These are phyloP conservation scores for Heteractis magnifica DNA, from an alignment of 92 coral and sea anemone species.

Conservation along the genomic window DNA sequence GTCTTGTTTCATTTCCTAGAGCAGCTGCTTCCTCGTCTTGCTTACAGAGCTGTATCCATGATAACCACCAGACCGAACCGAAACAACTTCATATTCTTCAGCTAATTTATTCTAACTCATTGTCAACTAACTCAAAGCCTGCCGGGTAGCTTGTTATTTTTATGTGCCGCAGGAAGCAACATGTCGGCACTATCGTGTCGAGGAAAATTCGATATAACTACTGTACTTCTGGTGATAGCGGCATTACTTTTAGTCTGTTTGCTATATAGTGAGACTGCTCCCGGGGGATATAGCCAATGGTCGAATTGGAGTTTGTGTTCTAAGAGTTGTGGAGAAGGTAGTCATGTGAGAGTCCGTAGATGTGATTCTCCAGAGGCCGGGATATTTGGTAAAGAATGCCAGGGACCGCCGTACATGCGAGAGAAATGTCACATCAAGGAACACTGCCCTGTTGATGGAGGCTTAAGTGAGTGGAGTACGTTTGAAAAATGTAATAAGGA, in stretches of 20 bases:
- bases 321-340: constrained; percentile 67
- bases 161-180: background rate
- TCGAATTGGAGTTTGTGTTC: constrained; percentile 91
- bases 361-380: constrained; percentile 29
- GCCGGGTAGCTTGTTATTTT: background rate
- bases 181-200: background rate
- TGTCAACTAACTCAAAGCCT: background rate
- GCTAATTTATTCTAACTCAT: no score
- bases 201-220: background rate
- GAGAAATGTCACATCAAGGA: background rate
- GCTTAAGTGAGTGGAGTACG: constrained; percentile 17
- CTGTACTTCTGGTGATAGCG: background rate
- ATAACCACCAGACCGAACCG: no score
- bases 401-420: background rate
- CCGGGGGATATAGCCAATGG: constrained; percentile 90
- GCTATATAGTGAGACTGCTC: background rate
- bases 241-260: background rate
- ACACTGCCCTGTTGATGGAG: constrained; percentile 29
- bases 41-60: no score
- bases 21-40: no score
- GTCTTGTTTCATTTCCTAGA: no score
- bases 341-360: background rate
- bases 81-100: no score
- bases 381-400: constrained; percentile 7
- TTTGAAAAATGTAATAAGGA: constrained; percentile 25